A percentile compares a stretch with the other conserved stretches of the same genome.
phyloP scores from a whole-genome alignment of 2,113 vertebrate genomes.

The Dermatemys mawii region DNA sequence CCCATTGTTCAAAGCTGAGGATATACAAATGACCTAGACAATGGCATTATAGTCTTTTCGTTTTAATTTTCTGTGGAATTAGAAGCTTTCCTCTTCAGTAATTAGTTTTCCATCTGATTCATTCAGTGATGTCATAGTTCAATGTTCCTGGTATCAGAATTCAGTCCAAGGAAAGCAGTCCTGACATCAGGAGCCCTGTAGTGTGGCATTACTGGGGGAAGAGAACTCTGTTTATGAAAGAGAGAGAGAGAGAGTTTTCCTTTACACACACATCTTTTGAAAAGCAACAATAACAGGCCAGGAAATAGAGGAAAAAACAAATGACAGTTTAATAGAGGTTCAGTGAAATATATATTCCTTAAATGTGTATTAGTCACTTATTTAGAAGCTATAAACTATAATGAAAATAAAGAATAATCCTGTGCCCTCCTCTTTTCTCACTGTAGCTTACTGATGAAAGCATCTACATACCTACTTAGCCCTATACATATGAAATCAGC shows the following conservation, averaged over 20 bases:
- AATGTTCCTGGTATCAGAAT: not conserved
- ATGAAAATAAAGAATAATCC: not conserved
- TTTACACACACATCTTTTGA: not conserved
- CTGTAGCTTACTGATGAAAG: not conserved
- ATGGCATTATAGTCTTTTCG: not conserved
- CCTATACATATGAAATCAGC: rapidly evolving
- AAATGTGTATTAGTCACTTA: not conserved
- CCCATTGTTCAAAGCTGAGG: not conserved
- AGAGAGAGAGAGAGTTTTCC: rapidly evolving
- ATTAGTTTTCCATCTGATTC: not conserved
- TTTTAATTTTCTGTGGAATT: not conserved
- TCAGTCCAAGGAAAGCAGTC: not conserved
- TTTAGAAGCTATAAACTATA: not conserved
- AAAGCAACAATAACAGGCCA: not conserved
- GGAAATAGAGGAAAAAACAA: not conserved
- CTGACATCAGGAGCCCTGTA: rapidly evolving
- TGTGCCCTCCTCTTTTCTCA: not conserved
- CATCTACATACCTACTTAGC: not conserved
- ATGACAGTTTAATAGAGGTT: not conserved
- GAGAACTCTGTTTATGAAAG: not conserved
- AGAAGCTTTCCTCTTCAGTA: not conserved
- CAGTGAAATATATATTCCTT: not conserved
- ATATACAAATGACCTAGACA: not conserved
- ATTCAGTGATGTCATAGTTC: not conserved
- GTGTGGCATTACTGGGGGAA: not conserved